Evolutionary conservation across 2,888 invertebrate species (phyloP), one percentile per base, ranked within the genome.

Genomic region (Harpalus rubripes): DNA sequence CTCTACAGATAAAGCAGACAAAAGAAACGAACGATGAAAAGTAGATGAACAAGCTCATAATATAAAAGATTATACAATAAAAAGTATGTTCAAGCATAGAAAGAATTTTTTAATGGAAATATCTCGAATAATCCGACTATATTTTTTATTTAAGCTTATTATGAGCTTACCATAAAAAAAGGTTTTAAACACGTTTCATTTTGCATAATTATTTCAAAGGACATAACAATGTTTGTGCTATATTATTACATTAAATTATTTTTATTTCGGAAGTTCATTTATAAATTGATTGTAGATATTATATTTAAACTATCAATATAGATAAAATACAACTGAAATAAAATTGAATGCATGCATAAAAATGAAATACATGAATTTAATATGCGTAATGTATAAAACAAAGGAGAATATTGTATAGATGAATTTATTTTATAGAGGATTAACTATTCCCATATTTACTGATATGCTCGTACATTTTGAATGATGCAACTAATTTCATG

Each of bases 301-400:
- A 52, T 52, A 52, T 52, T 52, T 52, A 10, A 10, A 7, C 44
- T 52, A 52, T 8, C 12, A 52, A 52, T 52, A 12, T 12, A 52
- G 44, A 52, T 52, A 52, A 52, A 52, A 52, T 52, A 52, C 44
- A 12, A 52, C 12, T 52, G 44, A 52, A 52, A 52, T 10, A 52
- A 52, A 52, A 52, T 52, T 52, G 12, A 52, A 52, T 52, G 44
- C 44, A 12, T 52, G 8, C 44, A 52, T 44, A 44, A 44, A 44
- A 44, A 44, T 44, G 6, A 44, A 44, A 44, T 5, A 44, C 44
- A 44, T 6, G 1, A 1, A 5, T 52, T 52, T 52, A 52, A 63
- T 63, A 22, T 63, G 18, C 59, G 59, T 16, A 56, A 59, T 59
- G 59, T 7, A 59, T 10, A 26, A 63, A 63, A 63, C 63, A 26